Conservation (phyloP, 2,888 invertebrate species). For the Lepidonotus clava region DNA sequence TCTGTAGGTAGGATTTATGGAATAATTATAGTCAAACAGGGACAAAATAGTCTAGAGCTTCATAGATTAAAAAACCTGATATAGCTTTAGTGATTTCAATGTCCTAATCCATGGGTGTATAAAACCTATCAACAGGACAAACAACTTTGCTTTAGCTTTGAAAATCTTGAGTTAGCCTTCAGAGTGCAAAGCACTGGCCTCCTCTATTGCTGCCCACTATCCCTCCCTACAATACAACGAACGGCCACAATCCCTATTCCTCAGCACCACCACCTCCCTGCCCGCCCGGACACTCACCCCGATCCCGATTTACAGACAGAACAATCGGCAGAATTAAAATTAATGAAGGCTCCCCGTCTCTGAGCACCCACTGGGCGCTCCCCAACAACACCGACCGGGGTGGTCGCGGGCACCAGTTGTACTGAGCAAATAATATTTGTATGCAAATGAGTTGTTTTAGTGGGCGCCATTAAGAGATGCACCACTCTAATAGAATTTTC, state of each 20-base stretch:
- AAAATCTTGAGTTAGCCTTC: too few relatives aligned
- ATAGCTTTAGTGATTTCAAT: too few relatives aligned
- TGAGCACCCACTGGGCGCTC: background rate
- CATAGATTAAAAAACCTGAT: too few relatives aligned
- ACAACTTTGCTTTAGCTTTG: too few relatives aligned
- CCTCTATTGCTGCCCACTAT: too few relatives aligned
- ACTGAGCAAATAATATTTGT: constrained; percentile 37
- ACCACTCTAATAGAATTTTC: constrained; percentile 22
- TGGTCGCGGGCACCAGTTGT: background rate
- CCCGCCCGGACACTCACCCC: background rate
- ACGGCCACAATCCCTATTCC: background rate
- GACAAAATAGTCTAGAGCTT: too few relatives aligned
- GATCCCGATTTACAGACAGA: background rate
- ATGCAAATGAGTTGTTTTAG: constrained; percentile 33
- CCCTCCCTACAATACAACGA: background rate
- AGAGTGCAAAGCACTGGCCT: too few relatives aligned
- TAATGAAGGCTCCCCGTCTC: background rate
- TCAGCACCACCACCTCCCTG: background rate
- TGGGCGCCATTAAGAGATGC: background rate
- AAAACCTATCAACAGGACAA: too few relatives aligned
- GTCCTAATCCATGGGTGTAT: too few relatives aligned
- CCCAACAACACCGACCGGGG: background rate
- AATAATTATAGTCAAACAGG: too few relatives aligned
- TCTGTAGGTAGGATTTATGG: too few relatives aligned
- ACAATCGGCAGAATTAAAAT: background rate